phyloP scores from a whole-genome alignment of 1,140 invertebrate genomes.

The Armadillidium nasatum region DNA sequence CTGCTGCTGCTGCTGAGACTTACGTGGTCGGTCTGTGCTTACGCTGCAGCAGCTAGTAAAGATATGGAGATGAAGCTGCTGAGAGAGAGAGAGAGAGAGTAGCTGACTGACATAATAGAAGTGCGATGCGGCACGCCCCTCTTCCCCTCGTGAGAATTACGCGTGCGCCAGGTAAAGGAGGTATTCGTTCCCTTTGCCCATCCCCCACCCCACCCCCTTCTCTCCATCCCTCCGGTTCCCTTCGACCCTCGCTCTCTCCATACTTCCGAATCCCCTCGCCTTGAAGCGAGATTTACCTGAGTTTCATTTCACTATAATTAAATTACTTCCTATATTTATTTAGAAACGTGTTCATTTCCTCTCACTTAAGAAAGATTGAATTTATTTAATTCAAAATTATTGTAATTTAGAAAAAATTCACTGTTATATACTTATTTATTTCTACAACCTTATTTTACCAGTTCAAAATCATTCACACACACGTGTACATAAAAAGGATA shows the following conservation, averaged over 20 bases:
- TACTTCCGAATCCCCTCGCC: background rate
- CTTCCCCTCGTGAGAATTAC: background rate
- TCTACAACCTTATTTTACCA: too few relatives aligned
- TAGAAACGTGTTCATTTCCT: constrained; percentile 5
- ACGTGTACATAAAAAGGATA: too few relatives aligned
- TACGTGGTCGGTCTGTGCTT: background rate
- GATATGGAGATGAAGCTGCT: background rate
- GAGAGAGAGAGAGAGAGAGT: background rate
- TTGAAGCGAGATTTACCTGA: background rate
- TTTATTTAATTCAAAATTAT: too few relatives aligned
- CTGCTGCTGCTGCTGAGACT: background rate
- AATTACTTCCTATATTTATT: constrained; percentile 12
- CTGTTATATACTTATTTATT: too few relatives aligned
- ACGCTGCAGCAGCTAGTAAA: background rate
- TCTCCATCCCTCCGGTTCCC: background rate
- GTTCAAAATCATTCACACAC: too few relatives aligned
- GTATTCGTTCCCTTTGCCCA: background rate
- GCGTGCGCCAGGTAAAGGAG: background rate
- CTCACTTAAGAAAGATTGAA: background rate
- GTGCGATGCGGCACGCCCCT: constrained; percentile 3
- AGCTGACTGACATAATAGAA: constrained; percentile 8
- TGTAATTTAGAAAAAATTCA: too few relatives aligned
- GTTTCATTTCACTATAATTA: constrained; percentile 9
- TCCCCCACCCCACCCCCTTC: background rate
- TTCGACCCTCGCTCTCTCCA: background rate